Base-by-base conservation (phyloP, 2,113 vertebrate genomes). In the Ptilonorhynchus violaceus region DNA sequence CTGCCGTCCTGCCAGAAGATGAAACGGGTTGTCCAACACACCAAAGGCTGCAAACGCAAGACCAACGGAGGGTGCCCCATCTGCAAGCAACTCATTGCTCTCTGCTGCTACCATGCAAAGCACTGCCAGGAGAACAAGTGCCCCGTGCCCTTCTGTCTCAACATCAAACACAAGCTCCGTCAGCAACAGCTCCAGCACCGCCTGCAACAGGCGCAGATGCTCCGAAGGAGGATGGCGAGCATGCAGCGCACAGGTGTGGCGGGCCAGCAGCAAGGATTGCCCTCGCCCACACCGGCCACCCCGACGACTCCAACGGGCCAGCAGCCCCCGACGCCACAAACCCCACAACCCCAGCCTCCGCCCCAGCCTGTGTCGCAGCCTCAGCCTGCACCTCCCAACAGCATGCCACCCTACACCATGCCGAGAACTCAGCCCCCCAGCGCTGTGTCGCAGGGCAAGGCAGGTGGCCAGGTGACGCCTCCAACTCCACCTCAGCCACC, bases 61-160 rank as follows among this genome's bases (percentile, higher is more conserved):
- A 99, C 99, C 35, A 99, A 99, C 0, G 99, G 99, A 4, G 99
- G 99, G 20, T 99, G 99, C 94, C 99, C 99, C 74, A 99, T 99
- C 92, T 99, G 99, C 98, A 99, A 99, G 97, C 99, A 99, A 92
- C 99, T 99, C 89, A 99, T 99, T 5, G 99, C 99, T 25, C 98
- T 99, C 60, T 99, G 99, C 97, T 99, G 99, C 98, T 99, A 99
- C 96, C 99, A 99, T 0, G 99, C 99, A 79, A 99, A 99, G 97
- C 99, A 99, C 98, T 99, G 99, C 98, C 99, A 99, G 98, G 99
- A 99, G 98, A 99, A 99, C 98, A 99, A 99, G 97, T 99, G 99
- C 93, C 99, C 99, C 0, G 99, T 99, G 97, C 99, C 99, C 10
- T 99, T 99, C 98, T 99, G 99, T 94, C 99, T 99, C 92, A 99